Percentiles rank a stretch among this genome's conserved stretches.
These are phyloP conservation scores for Campoletis raptor DNA, from an alignment of 2,888 invertebrate genomes.

Conservation along the genomic window DNA sequence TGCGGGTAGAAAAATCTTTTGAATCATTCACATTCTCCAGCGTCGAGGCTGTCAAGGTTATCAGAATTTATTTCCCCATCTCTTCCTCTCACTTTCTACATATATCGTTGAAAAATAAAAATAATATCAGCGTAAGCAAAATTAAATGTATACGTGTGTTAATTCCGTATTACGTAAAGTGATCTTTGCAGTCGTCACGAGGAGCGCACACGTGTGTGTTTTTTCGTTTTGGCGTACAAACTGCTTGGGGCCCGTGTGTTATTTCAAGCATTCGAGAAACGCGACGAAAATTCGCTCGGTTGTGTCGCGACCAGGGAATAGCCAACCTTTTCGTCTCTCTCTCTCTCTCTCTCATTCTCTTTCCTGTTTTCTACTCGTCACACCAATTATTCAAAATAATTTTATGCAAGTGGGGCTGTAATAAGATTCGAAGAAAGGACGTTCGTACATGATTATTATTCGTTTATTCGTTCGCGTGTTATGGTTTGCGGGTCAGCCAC, in stretches of 20 bases:
- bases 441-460: constrained; percentile 44
- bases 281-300: constrained; percentile 10
- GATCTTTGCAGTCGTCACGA: background rate
- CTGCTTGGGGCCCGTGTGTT: constrained; percentile 28
- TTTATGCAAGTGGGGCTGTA: constrained; percentile 67
- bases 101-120: background rate
- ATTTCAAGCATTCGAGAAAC: constrained; percentile 62
- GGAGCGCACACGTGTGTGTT: constrained; percentile 16
- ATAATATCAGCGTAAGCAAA: background rate
- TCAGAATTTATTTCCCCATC: background rate
- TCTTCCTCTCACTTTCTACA: background rate
- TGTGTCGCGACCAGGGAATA: constrained; percentile 13
- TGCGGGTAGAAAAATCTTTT: background rate
- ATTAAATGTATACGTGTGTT: background rate
- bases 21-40: background rate
- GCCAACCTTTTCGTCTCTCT: constrained; percentile 1
- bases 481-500: constrained; percentile 38
- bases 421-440: constrained; percentile 59
- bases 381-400: constrained; percentile 66
- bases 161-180: constrained; percentile 31
- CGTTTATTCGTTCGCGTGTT: constrained; percentile 62
- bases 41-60: background rate
- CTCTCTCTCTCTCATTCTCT: background rate
- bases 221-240: constrained; percentile 31
- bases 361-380: constrained; percentile 5